Conservation (phyloP, 2,113 vertebrate genomes). For the Megaptera novaeangliae region DNA sequence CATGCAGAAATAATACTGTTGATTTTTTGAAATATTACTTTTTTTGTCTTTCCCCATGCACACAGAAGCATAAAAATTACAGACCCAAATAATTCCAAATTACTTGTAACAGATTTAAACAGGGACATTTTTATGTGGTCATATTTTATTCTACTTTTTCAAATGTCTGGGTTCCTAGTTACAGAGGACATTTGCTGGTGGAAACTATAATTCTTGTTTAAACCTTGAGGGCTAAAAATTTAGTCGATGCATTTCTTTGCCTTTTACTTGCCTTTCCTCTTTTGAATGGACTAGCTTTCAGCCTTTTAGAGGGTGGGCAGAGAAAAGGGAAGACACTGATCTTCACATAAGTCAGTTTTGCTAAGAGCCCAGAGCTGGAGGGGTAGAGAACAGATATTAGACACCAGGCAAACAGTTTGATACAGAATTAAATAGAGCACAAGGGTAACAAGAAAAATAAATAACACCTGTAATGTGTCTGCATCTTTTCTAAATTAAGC, state of each 20-base stretch:
- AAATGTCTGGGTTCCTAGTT: not conserved
- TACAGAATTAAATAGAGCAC: not conserved
- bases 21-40: not conserved
- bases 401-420: not conserved
- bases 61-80: not conserved
- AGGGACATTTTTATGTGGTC: not conserved
- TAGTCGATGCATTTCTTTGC: not conserved
- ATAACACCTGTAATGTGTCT: not conserved
- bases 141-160: conserved; percentile 19
- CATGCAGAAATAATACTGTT: not conserved
- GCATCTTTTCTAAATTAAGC: not conserved
- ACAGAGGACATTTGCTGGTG: not conserved
- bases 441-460: not conserved
- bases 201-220: not conserved
- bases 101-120: not conserved
- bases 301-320: not conserved
- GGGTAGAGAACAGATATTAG: not conserved
- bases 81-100: not conserved
- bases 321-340: not conserved
- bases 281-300: not conserved
- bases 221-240: not conserved
- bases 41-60: not conserved
- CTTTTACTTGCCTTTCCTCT: not conserved
- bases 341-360: not conserved
- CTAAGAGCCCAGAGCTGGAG: not conserved